Evolutionary conservation across 2,888 invertebrate genomes (phyloP), one percentile per base, ranked within the genome.

Genomic region (Polylopha cassiicola): DNA sequence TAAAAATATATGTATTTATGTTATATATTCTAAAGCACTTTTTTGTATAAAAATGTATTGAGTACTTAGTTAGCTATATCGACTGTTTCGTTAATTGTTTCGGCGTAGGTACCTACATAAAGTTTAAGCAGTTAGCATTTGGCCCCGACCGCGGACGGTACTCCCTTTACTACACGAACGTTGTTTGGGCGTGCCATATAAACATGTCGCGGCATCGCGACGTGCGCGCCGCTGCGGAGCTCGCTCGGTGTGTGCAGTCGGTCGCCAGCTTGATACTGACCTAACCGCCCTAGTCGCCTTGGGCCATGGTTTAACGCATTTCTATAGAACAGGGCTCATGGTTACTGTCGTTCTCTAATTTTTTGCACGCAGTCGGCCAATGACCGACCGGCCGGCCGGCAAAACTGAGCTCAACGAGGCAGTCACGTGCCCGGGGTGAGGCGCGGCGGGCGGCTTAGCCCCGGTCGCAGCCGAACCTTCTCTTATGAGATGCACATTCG

Each of bases 371-470:
- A n/a, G n/a, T 62, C 75, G 77, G 81, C 81, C 80, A 80, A 82
- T 80, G 80, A 78, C 78, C 79, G 77, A 67, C 62, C 62, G 51
- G 72, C 79, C 78, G 78, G 81, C 78, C 59, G 58, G 84, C 73
- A 67, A 72, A 69, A 71, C 73, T 68, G 63, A 72, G 63, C 73
- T 65, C 58, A 64, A 64, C 53, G 74, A 74, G 66, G 72, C 79
- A 82, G 84, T 85, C 84, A 85, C 84, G 84, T 85, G 84, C 77
- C 81, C 78, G 84, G 84, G 84, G 82, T 81, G 84, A 81, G 82
- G 70, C 73, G 82, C 64, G 80, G 77, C 78, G 81, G 80, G 81
- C 74, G 82, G 71, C 65, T 75, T 39, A 60, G 61, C 58, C 27
- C 14, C 23, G 9, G 31, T 68, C 65, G 70, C 70, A 73, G 73